Evolutionary conservation across 2,888 invertebrate species (phyloP).

Genomic region (Cactoblastis cactorum): DNA sequence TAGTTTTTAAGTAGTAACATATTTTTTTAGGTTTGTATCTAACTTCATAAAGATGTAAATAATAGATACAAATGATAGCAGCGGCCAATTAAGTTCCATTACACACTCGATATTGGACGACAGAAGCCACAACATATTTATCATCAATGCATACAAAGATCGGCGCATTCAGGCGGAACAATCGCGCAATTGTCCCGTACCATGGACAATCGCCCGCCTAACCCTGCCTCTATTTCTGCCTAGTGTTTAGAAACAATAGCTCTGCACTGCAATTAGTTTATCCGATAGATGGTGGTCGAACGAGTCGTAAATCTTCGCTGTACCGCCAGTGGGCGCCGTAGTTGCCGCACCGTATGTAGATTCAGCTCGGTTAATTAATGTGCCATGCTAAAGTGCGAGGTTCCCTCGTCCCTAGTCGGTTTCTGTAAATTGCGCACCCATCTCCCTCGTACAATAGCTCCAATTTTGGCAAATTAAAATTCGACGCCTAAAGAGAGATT

Average conservation of each 20-base stretch:
- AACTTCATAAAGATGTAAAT: too few species aligned
- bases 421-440: constrained; percentile 72
- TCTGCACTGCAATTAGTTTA: constrained; percentile 74
- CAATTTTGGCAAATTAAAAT: constrained; percentile 65
- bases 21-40: too few species aligned
- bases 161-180: constrained; percentile 44
- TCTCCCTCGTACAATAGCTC: constrained; percentile 62
- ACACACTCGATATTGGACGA: not conserved
- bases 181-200: constrained; percentile 55
- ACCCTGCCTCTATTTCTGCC: constrained; percentile 57
- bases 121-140: constrained; percentile 17
- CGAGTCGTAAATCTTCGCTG: constrained; percentile 75
- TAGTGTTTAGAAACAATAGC: constrained; percentile 76
- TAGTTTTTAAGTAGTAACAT: too few species aligned
- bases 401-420: constrained; percentile 59
- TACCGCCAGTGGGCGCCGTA: constrained; percentile 69
- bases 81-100: too few species aligned
- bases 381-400: constrained; percentile 71
- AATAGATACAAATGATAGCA: too few species aligned
- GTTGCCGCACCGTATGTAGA: constrained; percentile 73
- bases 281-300: constrained; percentile 76
- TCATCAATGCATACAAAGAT: constrained; percentile 35
- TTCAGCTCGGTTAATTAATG: constrained; percentile 75
- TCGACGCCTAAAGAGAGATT: constrained; percentile 42
- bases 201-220: constrained; percentile 47